phyloP scores from a whole-genome alignment of 2,888 invertebrate genomes.

The Andrena camellia region DNA sequence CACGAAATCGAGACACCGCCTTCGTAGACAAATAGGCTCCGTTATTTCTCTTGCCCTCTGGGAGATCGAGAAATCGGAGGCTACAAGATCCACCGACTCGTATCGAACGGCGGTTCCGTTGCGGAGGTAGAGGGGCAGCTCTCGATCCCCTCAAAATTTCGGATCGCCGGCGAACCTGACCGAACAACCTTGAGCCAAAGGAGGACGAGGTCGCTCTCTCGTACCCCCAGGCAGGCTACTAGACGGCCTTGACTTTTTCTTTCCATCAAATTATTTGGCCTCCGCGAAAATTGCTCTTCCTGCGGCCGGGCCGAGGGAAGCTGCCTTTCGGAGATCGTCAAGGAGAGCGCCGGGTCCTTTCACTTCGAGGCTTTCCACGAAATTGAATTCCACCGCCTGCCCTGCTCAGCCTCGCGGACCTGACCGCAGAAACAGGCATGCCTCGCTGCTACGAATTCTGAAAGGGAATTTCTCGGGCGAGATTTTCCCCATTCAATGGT shows the following conservation, averaged over 20 bases:
- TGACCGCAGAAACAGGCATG: no score
- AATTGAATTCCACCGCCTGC: background rate
- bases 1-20: constrained; percentile 18
- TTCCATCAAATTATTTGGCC: constrained; percentile 39
- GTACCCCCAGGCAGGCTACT: constrained; percentile 48
- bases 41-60: background rate
- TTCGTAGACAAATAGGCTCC: background rate
- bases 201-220: constrained; percentile 70
- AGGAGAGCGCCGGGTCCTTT: background rate
- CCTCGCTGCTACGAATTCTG: background rate
- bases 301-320: background rate
- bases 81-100: no score
- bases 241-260: constrained; percentile 71
- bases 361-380: background rate
- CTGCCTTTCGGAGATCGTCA: background rate
- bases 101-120: no score
- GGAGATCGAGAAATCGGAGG: background rate
- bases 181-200: constrained; percentile 71
- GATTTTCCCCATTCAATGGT: background rate
- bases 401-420: no score
- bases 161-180: constrained; percentile 24
- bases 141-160: constrained; percentile 27
- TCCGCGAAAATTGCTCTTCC: constrained; percentile 25
- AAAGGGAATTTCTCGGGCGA: background rate
- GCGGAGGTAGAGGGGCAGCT: no score